Evolutionary conservation across 1,140 invertebrate genomes (phyloP).

Genomic region (Delia radicum): DNA sequence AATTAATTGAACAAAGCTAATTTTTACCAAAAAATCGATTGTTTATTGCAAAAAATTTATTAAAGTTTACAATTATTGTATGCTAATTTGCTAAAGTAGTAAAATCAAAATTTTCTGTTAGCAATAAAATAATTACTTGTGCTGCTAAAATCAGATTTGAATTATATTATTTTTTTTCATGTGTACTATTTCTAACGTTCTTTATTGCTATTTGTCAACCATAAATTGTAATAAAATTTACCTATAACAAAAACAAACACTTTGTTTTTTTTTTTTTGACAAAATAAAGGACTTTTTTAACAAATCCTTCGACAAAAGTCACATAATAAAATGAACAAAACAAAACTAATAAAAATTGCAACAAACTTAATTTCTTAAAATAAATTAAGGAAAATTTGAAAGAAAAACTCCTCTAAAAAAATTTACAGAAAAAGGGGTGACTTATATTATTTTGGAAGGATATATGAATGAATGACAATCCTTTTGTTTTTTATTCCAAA

Average conservation of each 20-base stretch:
- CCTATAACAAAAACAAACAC: background rate
- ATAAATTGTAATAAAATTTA: slow-evolving; percentile 7
- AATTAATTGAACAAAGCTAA: no score
- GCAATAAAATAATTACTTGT: no score
- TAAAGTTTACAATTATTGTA: no score
- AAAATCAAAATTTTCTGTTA: no score
- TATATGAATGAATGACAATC: background rate
- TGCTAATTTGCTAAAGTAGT: no score
- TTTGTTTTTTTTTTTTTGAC: background rate
- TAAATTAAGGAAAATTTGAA: background rate
- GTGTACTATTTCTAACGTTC: no score
- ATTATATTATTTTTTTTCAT: no score
- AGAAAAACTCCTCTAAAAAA: background rate
- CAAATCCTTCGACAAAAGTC: background rate
- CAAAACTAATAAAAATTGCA: background rate
- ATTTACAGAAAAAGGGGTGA: background rate
- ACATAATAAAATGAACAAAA: background rate
- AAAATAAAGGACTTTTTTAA: background rate
- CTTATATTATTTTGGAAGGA: background rate
- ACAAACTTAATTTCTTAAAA: background rate
- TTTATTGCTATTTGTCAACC: background rate
- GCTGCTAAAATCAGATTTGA: no score
- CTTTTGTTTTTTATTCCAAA: background rate
- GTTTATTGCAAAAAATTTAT: no score
- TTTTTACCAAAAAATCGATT: no score